Base-by-base conservation (phyloP, 30 jellyfish, hydroid and myxozoan species). In the Clytia hemisphaerica region DNA sequence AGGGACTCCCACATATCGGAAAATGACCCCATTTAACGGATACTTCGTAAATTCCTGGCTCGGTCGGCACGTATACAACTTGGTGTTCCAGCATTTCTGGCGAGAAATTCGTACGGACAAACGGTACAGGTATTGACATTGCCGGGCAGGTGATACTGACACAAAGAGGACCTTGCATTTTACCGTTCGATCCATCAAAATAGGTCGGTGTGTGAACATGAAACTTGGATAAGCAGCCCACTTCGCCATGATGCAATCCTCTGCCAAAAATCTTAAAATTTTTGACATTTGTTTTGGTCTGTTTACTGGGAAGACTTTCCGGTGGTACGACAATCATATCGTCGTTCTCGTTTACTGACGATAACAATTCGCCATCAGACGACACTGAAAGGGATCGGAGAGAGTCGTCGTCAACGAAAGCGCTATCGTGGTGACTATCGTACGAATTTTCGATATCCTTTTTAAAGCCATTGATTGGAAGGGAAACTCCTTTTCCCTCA, bases 91-190 rank as follows among this genome's bases (percentile, higher is more conserved):
- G 76, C 19, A 78, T 78, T 2, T 45, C 81, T 1, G 85, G 94
- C n/a, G 57, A 83, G 25, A 67, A 21, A 19, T 72, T 57, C 4
- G 97, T 79, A 32, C 46, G 67, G 19, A 88, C 97, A 57, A 61
- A 40, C 3, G 97, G 97, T 2, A 88, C 93, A 5, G 97, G 97
- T 45, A 88, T 78, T 24, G 97, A 88, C 90, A 88, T 85, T 12
- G 97, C 97, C 14, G 97, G 97, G 67, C 97, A 88, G 35, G 97
- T 88, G 27, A 88, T 77, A 33, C 94, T 34, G 25, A 88, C 97
- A 74, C 94, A 72, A 3, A 88, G 67, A 10, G 97, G 97, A 4
- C 97, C 97, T 31, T 61, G 54, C 45, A 73, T 72, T 38, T 63
- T 64, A n/a, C n/a, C n/a, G n/a, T n/a, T n/a, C n/a, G n/a, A n/a